Evolutionary conservation across 2,888 invertebrate species (phyloP), one percentile per base, ranked within the genome.

Genomic region (Auanema freiburgensis): DNA sequence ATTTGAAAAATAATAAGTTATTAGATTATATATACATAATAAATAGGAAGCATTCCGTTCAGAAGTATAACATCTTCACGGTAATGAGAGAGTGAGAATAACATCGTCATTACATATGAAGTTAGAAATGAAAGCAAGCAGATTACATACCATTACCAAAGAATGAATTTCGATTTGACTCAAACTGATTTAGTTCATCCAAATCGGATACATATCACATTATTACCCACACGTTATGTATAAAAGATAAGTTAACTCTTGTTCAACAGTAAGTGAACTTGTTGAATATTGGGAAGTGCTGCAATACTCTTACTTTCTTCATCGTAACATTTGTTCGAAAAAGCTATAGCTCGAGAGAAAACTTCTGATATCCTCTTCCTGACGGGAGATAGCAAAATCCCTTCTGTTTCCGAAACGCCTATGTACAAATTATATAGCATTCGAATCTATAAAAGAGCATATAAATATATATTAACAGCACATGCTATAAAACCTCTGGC

Each of bases 401-500:
- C 92, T 85, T 98, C 97, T 0, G 97, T 97, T 84, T 98, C 97
- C 74, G 91, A 89, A 85, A 96, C 97, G 14, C 96, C 92, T 59
- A 98, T 87, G 85, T 98, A 98, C 0, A 98, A 88, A 72, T 92
- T 90, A 93, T 97, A 93, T 14, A 92, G 91, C 4, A 91, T 88
- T 1, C 74, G 71, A 18, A 83, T 69, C 79, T 81, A 56, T 60
- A 79, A 69, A n/a, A 23, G 18, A 53, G 10, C 10, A n/a, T 57
- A 12, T 57, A 49, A 50, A 14, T 12, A 50, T 18, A 11, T 40
- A 1, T n/a, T 41, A n/a, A 12, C 12, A 33, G 33, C 33, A 33
- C 33, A 5, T 33, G n/a, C 8, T 33, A 24, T 2, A 51, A n/a
- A 8, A 62, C 57, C 57, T 63, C 58, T 12, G 56, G 53, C 63